Percentiles rank a stretch among this genome's conserved stretches.
Conservation (phyloP, 2,888 invertebrate species). For the Ichneumoninae sp. region DNA sequence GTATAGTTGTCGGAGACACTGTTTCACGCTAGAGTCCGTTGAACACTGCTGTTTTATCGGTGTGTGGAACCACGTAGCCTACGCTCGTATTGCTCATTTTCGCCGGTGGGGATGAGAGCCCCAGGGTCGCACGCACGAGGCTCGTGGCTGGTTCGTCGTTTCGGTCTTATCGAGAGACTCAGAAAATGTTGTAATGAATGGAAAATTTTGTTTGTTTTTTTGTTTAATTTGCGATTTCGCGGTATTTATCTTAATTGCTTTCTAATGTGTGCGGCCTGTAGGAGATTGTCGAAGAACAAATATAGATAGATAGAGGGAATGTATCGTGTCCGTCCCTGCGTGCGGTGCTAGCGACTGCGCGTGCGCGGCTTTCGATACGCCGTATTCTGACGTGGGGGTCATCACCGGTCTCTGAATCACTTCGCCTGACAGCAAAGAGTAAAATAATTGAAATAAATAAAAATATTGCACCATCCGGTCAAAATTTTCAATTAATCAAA, state of each 20-base stretch:
- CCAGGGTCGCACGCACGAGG: conserved; percentile 45
- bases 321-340: conserved; percentile 31
- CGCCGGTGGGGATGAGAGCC: conserved; percentile 44
- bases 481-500: not conserved
- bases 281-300: not conserved
- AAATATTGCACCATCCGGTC: not conserved
- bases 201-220: not conserved
- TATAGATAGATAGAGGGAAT: not conserved
- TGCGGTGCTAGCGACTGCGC: conserved; percentile 35
- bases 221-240: not conserved
- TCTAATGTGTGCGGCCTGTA: not conserved
- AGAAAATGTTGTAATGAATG: not conserved
- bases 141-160: not conserved
- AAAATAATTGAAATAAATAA: not conserved
- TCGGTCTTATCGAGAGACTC: not conserved
- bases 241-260: not conserved
- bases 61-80: conserved; percentile 53
- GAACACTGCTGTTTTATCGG: conserved; percentile 55
- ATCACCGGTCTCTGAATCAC: conserved; percentile 15
- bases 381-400: conserved; percentile 61
- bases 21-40: conserved; percentile 31
- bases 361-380: not conserved
- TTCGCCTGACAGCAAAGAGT: not conserved
- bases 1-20: conserved; percentile 22
- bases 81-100: conserved; percentile 15